Base-by-base conservation (phyloP, 2,797 vertebrate genomes). In the Carapus acus region DNA sequence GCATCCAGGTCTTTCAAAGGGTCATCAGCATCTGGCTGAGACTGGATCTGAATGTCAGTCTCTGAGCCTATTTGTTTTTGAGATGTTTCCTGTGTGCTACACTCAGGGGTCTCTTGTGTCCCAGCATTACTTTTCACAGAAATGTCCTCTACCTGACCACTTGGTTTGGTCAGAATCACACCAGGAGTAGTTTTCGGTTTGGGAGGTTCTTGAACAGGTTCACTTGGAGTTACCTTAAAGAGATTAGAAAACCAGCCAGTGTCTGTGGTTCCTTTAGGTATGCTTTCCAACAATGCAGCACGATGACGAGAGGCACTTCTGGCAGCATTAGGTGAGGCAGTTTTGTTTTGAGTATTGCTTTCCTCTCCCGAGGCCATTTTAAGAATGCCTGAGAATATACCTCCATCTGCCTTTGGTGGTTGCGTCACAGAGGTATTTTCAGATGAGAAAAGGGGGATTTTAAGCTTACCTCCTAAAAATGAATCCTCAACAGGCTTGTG, bases 181-280 rank as follows among this genome's bases (percentile, higher is more conserved):
- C 69, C 72, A 8, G 82, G 78, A 23, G 81, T 67, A 4, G 43
- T 44, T 43, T 70, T 45, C 39, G 62, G 47, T 52, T 78, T 83
- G 22, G 45, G 3, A 18, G 69, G 56, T 37, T 71, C 69, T 44
- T 78, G 78, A 33, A 27, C 38, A 40, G 74, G 62, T 62, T 91
- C 88, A 67, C 18, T 60, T 71, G 79, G 68, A 9, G 69, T 21
- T 20, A 62, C 80, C 47, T 88, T 90, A 65, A 91, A 90, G 18
- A 91, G 80, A 58, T 89, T 91, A 45, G 89, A 90, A 77, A 91
- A 89, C 89, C 89, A 91, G 12, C 89, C 87, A 2, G 87, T 88
- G 59, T 89, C 87, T 20, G 77, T 48, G 43, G 88, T 88, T 63
- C 71, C 84, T 79, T 88, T 89, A 12, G 88, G 80, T 21, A 71